Base-by-base conservation (phyloP, 2,888 invertebrate species). In the Eucera pruinosa region DNA sequence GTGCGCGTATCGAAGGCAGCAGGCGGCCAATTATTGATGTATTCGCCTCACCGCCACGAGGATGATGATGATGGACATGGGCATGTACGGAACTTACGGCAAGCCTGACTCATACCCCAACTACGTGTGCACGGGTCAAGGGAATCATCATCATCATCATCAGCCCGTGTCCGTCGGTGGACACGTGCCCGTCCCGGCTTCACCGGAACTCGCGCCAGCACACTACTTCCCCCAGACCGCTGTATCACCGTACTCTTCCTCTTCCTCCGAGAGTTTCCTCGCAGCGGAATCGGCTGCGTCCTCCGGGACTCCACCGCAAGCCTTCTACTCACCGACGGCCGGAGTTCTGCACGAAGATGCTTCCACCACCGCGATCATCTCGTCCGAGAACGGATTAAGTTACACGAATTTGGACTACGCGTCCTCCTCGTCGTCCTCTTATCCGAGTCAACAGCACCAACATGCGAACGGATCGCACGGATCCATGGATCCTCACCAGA, bases 381-480 rank as follows among this genome's bases (percentile, higher is more conserved):
- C 96, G 89, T 96, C 97, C 0, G 97, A 97, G 89, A 96, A 97
- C 48, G 97, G 97, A 0, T 93, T 98, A 73, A 97, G 97, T 91
- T 98, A 98, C 91, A 97, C 97, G 0, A 97, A 97, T 91, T 93
- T 98, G 86, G 97, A 98, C 92, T 97, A 97, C 88, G 94, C 95
- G 3, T 92, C 92, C 64, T 90, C 93, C 89, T 77, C 91, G 33
- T 83, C 88, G 57, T 86, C 89, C 84, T 52, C 87, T 81, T 76
- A 85, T 36, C 3, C 64, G 7, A 9, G 39, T 0, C 65, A 65
- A 3, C 81, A 80, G 9, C 87, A 86, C 6, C 90, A 62, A 27
- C 86, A 71, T 41, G 33, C 67, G 18, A 70, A 78, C 70, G 86
- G 88, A 39, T 69, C 83, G 43, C 85, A 87, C 48, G 78, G 84